A percentile compares a stretch with the other conserved stretches of the same genome.
Evolutionary conservation across 2,797 vertebrate species (phyloP).

Genomic region (Myripristis jacobus): DNA sequence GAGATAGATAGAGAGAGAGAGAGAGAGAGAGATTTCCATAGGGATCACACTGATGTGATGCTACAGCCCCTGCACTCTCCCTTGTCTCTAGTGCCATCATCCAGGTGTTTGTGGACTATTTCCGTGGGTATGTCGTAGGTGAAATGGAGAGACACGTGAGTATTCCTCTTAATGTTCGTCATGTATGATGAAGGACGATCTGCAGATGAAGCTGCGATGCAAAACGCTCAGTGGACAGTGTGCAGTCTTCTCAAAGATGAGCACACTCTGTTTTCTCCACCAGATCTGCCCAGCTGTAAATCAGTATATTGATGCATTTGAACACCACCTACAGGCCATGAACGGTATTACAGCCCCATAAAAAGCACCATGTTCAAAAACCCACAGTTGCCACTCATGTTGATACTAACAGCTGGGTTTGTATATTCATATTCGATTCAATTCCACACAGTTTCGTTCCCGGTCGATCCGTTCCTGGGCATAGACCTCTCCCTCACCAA

Average conservation of each 20-base stretch:
- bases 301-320: conserved; percentile 46
- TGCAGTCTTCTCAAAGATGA: not conserved
- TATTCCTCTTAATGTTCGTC: conserved; percentile 2
- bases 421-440: conserved; percentile 1
- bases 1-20: not conserved
- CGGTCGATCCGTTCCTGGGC: conserved; percentile 61
- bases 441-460: conserved; percentile 65
- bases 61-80: conserved; percentile 5
- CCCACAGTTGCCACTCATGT: not conserved
- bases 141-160: conserved; percentile 66
- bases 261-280: not conserved
- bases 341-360: conserved; percentile 66
- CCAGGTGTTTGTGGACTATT: conserved; percentile 33
- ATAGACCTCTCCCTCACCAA: conserved; percentile 77
- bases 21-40: too few relatives aligned
- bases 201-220: conserved; percentile 11
- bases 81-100: conserved; percentile 65
- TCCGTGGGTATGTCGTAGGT: not conserved
- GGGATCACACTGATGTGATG: not conserved
- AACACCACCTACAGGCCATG: conserved; percentile 65
- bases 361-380: not conserved
- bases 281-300: conserved; percentile 75
- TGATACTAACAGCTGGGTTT: too few relatives aligned
- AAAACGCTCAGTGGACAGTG: not conserved
- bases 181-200: not conserved